phyloP scores from a whole-genome alignment of 2,797 vertebrate species.

The Anguilla marmorata region DNA sequence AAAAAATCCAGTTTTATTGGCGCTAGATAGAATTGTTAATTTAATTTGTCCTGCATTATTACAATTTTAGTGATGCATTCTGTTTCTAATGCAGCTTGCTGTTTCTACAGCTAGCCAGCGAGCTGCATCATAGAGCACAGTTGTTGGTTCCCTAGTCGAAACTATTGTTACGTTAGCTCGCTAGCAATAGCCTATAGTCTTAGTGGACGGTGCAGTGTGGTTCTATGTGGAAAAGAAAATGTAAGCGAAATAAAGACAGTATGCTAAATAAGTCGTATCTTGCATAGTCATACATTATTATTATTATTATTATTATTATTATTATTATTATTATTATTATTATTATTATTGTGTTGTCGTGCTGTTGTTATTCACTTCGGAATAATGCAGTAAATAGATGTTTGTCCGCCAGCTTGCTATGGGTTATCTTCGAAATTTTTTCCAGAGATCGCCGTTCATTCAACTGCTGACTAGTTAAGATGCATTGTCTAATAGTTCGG shows the following conservation, averaged over 20 bases:
- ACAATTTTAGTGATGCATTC: slow-evolving; percentile 25
- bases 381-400: neutral
- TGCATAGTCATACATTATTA: neutral
- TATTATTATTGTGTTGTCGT: neutral
- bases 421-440: neutral
- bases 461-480: neutral
- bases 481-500: neutral
- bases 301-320: neutral
- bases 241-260: neutral
- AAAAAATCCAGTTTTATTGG: neutral
- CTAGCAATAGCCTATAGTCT: neutral
- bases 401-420: neutral
- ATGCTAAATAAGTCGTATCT: neutral
- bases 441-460: neutral
- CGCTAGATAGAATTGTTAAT: neutral
- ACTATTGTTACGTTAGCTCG: slow-evolving; percentile 24
- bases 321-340: neutral
- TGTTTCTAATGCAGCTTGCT: neutral
- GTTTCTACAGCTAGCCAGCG: neutral
- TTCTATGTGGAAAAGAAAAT: neutral
- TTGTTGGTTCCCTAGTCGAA: neutral
- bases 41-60: neutral
- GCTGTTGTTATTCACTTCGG: neutral
- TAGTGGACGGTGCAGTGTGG: neutral
- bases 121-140: neutral